Evolutionary conservation across 2,888 invertebrate genomes (phyloP).

Genomic region (Cremastinae sp.): DNA sequence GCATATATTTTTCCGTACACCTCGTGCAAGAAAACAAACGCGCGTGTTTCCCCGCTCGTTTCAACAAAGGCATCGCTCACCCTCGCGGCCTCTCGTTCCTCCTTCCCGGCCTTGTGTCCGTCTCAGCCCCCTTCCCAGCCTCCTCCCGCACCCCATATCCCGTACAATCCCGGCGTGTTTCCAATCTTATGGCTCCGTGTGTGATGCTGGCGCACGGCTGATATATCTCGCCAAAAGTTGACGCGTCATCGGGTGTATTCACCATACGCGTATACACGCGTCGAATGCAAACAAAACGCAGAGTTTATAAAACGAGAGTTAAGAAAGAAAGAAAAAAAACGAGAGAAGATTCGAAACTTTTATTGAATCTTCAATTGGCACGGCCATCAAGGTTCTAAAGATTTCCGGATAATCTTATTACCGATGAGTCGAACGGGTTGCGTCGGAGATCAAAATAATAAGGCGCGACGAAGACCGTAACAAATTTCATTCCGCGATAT

Average conservation of each 20-base stretch:
- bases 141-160: too few relatives aligned
- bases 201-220: conserved; percentile 11
- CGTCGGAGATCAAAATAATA: too few relatives aligned
- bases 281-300: conserved; percentile 17
- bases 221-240: conserved; percentile 37
- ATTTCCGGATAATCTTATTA: conserved; percentile 60
- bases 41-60: conserved; percentile 34
- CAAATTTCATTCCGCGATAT: conserved; percentile 19
- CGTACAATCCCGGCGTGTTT: too few relatives aligned
- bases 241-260: too few relatives aligned
- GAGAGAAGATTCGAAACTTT: not conserved
- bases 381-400: conserved; percentile 23
- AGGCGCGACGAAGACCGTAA: not conserved
- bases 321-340: conserved; percentile 12
- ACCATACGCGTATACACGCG: conserved; percentile 18
- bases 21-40: conserved; percentile 26
- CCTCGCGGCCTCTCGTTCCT: not conserved
- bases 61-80: conserved; percentile 43
- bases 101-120: not conserved
- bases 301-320: not conserved
- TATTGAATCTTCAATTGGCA: not conserved
- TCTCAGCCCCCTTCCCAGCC: conserved; percentile 1
- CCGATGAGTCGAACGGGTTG: conserved; percentile 36
- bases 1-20: conserved; percentile 39
- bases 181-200: not conserved